Percentiles rank a stretch among this genome's conserved stretches.
Conservation (phyloP, 1,140 invertebrate species). For the Lepidurus couesii region DNA sequence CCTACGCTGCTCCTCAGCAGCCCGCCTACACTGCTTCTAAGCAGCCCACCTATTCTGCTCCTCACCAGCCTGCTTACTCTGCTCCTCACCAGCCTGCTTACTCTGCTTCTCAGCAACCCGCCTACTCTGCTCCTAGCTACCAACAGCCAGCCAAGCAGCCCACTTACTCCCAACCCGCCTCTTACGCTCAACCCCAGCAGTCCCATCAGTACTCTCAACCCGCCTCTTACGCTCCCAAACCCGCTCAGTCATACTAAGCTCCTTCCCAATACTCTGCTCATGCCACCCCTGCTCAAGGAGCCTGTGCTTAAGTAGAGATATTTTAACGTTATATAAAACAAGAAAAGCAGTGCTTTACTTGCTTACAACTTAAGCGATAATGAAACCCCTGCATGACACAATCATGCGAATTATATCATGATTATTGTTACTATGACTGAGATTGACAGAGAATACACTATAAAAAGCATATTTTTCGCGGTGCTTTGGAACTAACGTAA, state of each 20-base stretch:
- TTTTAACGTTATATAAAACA: background rate
- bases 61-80: background rate
- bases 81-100: background rate
- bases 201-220: background rate
- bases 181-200: background rate
- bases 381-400: too few relatives aligned
- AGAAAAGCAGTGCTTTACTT: constrained; percentile 7
- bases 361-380: too few relatives aligned
- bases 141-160: background rate
- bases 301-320: background rate
- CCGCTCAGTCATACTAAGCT: too few relatives aligned
- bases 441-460: too few relatives aligned
- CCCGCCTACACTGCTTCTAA: background rate
- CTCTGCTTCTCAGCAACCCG: too few relatives aligned
- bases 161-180: background rate
- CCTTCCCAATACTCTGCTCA: background rate
- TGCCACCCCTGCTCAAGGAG: background rate
- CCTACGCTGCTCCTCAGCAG: background rate
- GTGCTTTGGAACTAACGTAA: too few relatives aligned
- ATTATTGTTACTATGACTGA: too few relatives aligned
- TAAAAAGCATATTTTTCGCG: too few relatives aligned
- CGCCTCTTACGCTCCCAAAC: too few relatives aligned
- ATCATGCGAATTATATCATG: too few relatives aligned
- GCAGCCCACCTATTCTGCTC: background rate
- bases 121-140: background rate